Evolutionary conservation across 2,797 vertebrate species (phyloP).

Genomic region (Sebastes hubbsi): DNA sequence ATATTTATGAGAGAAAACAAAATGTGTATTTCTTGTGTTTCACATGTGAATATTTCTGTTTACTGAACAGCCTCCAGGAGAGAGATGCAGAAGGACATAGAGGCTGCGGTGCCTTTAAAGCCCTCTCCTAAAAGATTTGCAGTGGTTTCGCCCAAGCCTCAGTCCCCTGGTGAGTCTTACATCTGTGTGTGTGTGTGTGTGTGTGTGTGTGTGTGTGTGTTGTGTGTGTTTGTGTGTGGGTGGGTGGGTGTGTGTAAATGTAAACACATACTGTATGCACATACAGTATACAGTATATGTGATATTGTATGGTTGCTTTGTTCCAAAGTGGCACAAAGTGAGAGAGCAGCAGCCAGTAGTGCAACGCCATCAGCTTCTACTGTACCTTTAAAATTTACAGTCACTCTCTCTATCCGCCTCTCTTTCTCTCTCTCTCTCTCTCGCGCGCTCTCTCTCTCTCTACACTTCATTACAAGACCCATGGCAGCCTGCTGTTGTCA

Average conservation of each 20-base stretch:
- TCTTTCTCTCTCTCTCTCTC: neutral
- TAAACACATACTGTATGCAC: neutral
- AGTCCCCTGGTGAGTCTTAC: conserved; percentile 88
- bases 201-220: conserved; percentile 14
- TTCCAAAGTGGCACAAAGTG: neutral
- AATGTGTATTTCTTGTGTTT: neutral
- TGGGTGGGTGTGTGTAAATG: conserved; percentile 11
- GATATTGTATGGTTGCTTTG: neutral
- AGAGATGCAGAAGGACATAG: conserved; percentile 86
- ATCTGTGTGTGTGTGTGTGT: conserved; percentile 20
- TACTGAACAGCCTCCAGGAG: conserved; percentile 84
- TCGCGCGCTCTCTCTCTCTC: neutral
- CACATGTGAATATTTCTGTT: neutral
- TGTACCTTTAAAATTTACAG: conserved; percentile 34
- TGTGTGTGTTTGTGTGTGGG: conserved; percentile 14
- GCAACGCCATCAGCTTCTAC: neutral
- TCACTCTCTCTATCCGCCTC: neutral
- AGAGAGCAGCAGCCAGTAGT: neutral
- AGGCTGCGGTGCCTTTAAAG: conserved; percentile 71
- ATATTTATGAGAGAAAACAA: neutral
- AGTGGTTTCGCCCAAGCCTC: conserved; percentile 86
- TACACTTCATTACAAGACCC: conserved; percentile 37
- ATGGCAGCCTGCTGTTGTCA: conserved; percentile 68
- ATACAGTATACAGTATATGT: neutral
- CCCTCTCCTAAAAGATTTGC: conserved; percentile 89